Base-by-base conservation (phyloP, 2,797 vertebrate species). In the Euphonia xanthogaster region DNA sequence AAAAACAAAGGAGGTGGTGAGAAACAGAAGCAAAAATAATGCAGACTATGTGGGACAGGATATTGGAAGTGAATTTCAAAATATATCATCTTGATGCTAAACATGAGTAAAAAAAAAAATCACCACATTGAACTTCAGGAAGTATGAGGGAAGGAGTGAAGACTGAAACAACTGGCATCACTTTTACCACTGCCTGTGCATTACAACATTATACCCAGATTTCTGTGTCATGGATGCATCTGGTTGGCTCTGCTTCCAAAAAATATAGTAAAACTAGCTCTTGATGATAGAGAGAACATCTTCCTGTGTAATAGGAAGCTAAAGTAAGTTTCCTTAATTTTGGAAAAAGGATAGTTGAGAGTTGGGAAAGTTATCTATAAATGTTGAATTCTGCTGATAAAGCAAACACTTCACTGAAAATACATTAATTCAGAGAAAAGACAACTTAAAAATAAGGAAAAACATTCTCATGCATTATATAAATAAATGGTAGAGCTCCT, bases 381-480 rank as follows among this genome's bases (percentile, higher is more conserved):
- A 33, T 27, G 10, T n/a, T 80, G 30, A 71, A 57, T 35, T 30
- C 25, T 42, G 2, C 53, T 60, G 7, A 17, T 51, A 73, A 70
- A 89, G 15, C 10, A 51, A 66, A 20, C 0, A 1, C 27, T 81
- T 68, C 2, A 2, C 42, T 58, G 35, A 65, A 68, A 88, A 65
- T 3, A 7, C 2, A 75, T 42, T 18, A 53, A 33, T 55, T 74
- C 30, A 67, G 11, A 71, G 61, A 81, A 78, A 55, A 31, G 17
- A 31, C 10, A 62, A 18, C 18, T 57, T 72, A 50, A 80, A 76
- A 88, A 42, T 63, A 57, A 57, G 12, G 12, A 11, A 61, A 84
- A 78, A 5, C 1, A 16, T 25, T 31, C 67, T 47, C 7, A 37
- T 12, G 1, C 2, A 11, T 67, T 39, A 24, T 30, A 1, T 19